A percentile compares a stretch with the other conserved stretches of the same genome.
Conservation (phyloP, 2,113 vertebrate genomes). For the Lonchura striata region DNA sequence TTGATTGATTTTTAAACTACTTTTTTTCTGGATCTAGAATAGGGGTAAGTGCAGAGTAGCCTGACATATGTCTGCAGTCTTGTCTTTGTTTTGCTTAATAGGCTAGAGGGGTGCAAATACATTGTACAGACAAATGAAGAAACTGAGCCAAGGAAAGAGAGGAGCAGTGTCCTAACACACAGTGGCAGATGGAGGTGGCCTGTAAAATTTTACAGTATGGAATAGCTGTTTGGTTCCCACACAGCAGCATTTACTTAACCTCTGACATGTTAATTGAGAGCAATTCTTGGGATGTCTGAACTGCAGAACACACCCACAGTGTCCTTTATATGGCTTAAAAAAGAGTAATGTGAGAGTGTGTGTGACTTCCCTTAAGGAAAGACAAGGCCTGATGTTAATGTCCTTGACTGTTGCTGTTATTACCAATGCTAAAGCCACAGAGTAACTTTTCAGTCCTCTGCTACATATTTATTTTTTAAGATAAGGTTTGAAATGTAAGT, state of each 20-base stretch:
- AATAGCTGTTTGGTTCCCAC: background rate
- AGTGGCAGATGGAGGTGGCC: background rate
- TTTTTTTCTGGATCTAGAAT: background rate
- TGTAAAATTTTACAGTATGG: background rate
- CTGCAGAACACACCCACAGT: background rate
- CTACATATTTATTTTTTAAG: background rate
- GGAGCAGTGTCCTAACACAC: background rate
- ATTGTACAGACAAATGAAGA: background rate
- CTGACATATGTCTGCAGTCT: background rate
- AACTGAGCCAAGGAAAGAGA: background rate
- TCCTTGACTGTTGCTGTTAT: background rate
- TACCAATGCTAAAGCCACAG: background rate
- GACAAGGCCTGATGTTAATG: background rate
- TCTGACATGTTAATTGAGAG: background rate
- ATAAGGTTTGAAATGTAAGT: background rate
- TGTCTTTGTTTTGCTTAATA: background rate
- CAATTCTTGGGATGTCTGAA: conserved; percentile 4
- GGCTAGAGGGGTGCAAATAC: background rate
- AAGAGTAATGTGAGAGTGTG: background rate
- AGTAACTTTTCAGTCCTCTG: background rate
- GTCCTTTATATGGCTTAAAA: background rate
- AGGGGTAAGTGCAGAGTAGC: background rate
- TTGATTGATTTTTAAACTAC: background rate
- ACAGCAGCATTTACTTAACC: background rate
- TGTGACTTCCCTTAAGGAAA: background rate